Evolutionary conservation across 2,888 invertebrate genomes (phyloP).

Genomic region (Girardia tigrina): DNA sequence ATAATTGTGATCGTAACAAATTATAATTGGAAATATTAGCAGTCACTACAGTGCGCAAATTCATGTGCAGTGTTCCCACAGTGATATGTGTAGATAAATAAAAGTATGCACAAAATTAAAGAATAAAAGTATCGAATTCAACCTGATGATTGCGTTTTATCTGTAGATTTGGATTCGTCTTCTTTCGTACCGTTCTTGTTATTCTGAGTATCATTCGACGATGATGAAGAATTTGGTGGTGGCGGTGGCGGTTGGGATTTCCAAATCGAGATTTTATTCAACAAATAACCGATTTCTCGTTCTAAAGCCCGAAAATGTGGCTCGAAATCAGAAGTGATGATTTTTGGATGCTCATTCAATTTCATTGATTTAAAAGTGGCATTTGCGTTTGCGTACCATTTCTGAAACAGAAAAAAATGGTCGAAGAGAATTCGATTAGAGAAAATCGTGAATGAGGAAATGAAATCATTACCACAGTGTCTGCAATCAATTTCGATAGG

Average conservation of each 20-base stretch:
- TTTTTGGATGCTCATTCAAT: constrained; percentile 54
- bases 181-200: too few species aligned
- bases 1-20: too few species aligned
- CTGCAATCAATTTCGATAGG: constrained; percentile 67
- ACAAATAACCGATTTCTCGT: constrained; percentile 79
- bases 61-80: too few species aligned
- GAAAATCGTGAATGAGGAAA: neutral
- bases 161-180: too few species aligned
- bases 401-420: constrained; percentile 1
- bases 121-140: too few species aligned
- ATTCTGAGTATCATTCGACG: neutral
- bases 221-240: neutral
- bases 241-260: constrained; percentile 44
- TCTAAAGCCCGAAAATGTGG: constrained; percentile 74
- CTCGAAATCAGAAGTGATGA: constrained; percentile 68
- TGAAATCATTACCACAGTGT: constrained; percentile 57
- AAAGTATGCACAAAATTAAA: too few species aligned
- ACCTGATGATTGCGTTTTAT: too few species aligned
- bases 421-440: neutral
- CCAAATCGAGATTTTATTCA: constrained; percentile 62
- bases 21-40: too few species aligned
- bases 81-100: too few species aligned
- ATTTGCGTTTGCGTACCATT: neutral
- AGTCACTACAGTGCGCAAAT: too few species aligned
- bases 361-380: constrained; percentile 40